These are phyloP conservation scores for Himalopsyche japonica DNA, from an alignment of 2,888 invertebrate species.

Conservation along the genomic window DNA sequence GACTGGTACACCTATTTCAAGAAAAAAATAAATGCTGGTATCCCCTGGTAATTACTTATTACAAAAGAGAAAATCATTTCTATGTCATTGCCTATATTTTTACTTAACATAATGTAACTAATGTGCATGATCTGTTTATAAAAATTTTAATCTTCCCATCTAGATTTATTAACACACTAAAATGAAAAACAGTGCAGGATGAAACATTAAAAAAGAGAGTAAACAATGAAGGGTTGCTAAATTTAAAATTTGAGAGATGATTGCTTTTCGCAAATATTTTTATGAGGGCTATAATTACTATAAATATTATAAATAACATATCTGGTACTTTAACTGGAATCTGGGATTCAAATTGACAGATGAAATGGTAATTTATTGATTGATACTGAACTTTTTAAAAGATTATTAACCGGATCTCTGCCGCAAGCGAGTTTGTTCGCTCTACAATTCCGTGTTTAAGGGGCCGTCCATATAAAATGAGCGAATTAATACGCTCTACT, in stretches of 20 bases:
- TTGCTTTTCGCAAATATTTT: constrained; percentile 53
- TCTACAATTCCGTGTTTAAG: too few species aligned
- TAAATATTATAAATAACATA: not conserved
- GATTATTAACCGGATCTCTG: too few species aligned
- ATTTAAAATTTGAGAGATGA: constrained; percentile 43
- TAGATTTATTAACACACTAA: not conserved
- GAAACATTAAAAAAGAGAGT: not conserved
- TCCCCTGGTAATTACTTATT: not conserved
- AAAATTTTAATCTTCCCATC: not conserved
- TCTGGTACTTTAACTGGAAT: not conserved
- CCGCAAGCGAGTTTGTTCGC: too few species aligned
- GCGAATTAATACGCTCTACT: too few species aligned
- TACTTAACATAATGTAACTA: not conserved
- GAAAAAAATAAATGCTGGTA: not conserved
- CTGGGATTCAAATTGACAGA: not conserved
- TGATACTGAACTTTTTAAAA: not conserved
- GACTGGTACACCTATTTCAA: too few species aligned
- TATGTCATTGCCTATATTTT: not conserved
- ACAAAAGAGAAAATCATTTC: not conserved
- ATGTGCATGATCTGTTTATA: not conserved
- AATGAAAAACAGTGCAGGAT: not conserved
- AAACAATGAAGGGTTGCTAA: not conserved
- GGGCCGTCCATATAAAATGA: too few species aligned
- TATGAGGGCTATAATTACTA: constrained; percentile 5
- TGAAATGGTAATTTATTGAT: not conserved